Base-by-base conservation (phyloP, 2,797 vertebrate genomes). In the Danio tinwini region DNA sequence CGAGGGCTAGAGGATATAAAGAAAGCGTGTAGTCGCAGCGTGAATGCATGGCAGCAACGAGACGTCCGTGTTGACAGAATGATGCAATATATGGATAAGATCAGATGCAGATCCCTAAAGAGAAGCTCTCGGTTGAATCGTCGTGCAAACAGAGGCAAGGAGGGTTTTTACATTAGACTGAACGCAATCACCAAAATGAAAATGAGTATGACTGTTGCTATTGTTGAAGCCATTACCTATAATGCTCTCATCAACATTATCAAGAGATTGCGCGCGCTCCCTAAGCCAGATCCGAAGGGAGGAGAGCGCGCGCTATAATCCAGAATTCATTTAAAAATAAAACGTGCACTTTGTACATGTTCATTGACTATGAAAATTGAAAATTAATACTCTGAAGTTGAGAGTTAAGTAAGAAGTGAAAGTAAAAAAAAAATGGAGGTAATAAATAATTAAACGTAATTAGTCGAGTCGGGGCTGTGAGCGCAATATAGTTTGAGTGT, bases 1-100 rank as follows among this genome's bases (percentile, higher is more conserved):
- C 58, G 59, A 83, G 40, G 67, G 79, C 65, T 39, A 77, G 72
- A 67, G 67, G 62, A 80, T 56, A 29, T 29, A 29, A 29, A n/a
- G 39, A 21, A 21, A 59, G 74, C 19, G 40, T 72, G 78, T 65
- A 70, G 75, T 75, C 55, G 56, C 56, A 81, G 58, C 17, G 44
- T 42, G n/a, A 68, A 74, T 42, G n/a, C 68, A 74, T 44, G 58
- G 73, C 78, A 81, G 74, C 74, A 76, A 79, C 76, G 76, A 83
- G 82, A 64, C 68, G 55, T 63, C 72, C 61, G 56, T 69, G 81
- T 77, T 85, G 80, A 83, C 82, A 83, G 84, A 82, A 83, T 80
- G 82, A 85, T 80, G 76, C 79, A 74, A 72, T 52, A 72, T 52
- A 12, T 29, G 79, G 61, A 74, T 65, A 74, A 82, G 82, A 82